Evolutionary conservation across 2,888 invertebrate genomes (phyloP).

Genomic region (Drosophila picticornis): DNA sequence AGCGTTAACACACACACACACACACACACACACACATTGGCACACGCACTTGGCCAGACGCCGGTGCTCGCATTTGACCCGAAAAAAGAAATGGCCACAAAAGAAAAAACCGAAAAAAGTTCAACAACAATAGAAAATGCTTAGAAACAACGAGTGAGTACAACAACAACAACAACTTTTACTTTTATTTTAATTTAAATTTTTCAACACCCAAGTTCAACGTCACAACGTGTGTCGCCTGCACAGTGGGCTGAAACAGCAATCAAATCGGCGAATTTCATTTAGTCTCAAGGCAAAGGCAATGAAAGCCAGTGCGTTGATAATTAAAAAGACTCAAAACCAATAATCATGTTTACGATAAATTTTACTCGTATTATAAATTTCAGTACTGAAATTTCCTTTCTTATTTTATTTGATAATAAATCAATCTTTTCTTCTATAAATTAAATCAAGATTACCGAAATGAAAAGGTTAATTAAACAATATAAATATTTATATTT

Average conservation of each 20-base stretch:
- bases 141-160: slow-evolving; percentile 44
- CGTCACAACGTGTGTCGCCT: slow-evolving; percentile 27
- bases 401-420: not conserved
- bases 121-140: slow-evolving; percentile 58
- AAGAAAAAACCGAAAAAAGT: slow-evolving; percentile 47
- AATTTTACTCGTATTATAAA: not conserved
- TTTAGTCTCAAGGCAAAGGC: not conserved
- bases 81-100: slow-evolving; percentile 52
- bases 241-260: slow-evolving; percentile 43
- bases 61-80: slow-evolving; percentile 55
- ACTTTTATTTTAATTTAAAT: slow-evolving; percentile 72
- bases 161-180: slow-evolving; percentile 69
- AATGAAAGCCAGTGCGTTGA: not conserved
- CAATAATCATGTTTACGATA: not conserved
- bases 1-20: slow-evolving; percentile 9
- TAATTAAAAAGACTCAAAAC: not conserved
- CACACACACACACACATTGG: not conserved
- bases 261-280: not conserved
- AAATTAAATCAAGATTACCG: not conserved
- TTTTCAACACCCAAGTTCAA: slow-evolving; percentile 78
- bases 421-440: not conserved
- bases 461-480: not conserved
- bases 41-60: slow-evolving; percentile 29
- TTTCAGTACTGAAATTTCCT: not conserved
- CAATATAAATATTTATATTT: too few relatives aligned